Evolutionary conservation across 1,140 invertebrate genomes (phyloP).

Genomic region (Macrosteles quadrilineatus): DNA sequence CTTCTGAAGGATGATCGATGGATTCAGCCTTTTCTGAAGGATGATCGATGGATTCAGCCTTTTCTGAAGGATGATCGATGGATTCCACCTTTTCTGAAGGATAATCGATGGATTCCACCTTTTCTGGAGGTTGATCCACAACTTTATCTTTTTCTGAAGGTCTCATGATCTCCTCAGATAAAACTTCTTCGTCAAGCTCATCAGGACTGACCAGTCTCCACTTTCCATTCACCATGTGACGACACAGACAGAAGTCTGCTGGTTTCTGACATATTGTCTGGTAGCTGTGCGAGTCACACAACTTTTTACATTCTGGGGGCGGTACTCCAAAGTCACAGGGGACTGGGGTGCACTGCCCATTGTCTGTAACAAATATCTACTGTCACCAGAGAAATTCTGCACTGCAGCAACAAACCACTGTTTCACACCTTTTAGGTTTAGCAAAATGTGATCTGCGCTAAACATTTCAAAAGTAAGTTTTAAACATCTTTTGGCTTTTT

Average conservation of each 20-base stretch:
- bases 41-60: background rate
- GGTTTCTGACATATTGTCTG: background rate
- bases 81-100: background rate
- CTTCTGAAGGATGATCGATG: background rate
- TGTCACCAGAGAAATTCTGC: background rate
- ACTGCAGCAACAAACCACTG: background rate
- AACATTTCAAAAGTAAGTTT: background rate
- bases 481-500: background rate
- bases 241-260: slow-evolving; percentile 4
- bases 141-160: background rate
- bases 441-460: background rate
- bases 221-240: background rate
- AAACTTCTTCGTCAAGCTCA: background rate
- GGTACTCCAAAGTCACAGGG: background rate
- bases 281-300: background rate
- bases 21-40: background rate
- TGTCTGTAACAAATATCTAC: slow-evolving; percentile 14
- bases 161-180: too few relatives aligned
- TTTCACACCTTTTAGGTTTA: background rate
- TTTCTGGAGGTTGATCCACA: background rate
- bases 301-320: background rate
- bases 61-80: background rate
- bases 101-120: background rate
- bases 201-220: slow-evolving; percentile 12
- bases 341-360: slow-evolving; percentile 9